Base-by-base conservation (phyloP, 2,888 invertebrate species). In the Agonopterix heracliana region DNA sequence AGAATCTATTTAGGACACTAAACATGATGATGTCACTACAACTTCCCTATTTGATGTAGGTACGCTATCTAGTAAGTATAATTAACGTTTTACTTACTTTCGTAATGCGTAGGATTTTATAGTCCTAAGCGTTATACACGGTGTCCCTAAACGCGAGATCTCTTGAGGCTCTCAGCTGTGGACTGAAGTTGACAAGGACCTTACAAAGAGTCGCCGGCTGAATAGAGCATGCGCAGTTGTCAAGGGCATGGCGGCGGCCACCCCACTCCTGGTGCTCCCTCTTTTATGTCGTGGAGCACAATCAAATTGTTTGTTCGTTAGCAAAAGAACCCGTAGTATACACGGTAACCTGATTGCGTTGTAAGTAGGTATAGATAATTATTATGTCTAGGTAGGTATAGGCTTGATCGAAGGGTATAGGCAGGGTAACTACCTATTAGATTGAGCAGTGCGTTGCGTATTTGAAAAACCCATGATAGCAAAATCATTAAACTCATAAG, bases 191-290 rank as follows among this genome's bases (percentile, higher is more conserved):
- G 70, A 64, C 68, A 64, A 71, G 74, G 73, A 76, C 69, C 78
- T 26, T 26, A 68, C 67, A 61, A 41, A 41, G 66, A 68, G 69
- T 68, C 66, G 59, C 63, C 58, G 34, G 13, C 66, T 77, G 72
- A 78, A 82, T 73, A 56, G 82, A 78, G 84, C 87, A 87, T 86
- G 87, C 88, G 87, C 26, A 7, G 26, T 3, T 26, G 87, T 84
- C 60, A 66, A 69, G 68, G 71, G 57, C 63, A 26, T 7, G 5
- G 26, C 26, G 5, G 62, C 59, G 54, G 60, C 56, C 65, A 75
- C 81, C 81, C 67, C 68, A 68, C 69, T 68, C 78, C 77, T 69
- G 59, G 54, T 52, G 54, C 53, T 55, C 52, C 49, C 54, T 56
- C 68, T 67, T 66, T 68, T 71, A 62, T 68, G 64, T 60, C 61